Evolutionary conservation across 2,888 invertebrate genomes (phyloP).

Genomic region (Hermaeophaga mercurialis): DNA sequence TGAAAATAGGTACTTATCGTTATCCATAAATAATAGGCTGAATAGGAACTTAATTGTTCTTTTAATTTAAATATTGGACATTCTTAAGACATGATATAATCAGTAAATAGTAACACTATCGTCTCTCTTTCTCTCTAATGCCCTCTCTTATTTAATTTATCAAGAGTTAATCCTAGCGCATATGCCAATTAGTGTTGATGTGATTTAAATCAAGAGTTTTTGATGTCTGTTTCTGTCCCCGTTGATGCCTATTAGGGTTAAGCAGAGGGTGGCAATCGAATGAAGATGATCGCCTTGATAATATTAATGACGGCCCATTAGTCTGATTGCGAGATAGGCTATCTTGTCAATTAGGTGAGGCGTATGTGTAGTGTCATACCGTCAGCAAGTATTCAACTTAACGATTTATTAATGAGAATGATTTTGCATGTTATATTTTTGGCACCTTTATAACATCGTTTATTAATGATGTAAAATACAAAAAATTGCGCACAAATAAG

Average conservation of each 20-base stretch:
- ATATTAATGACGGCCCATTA: constrained; percentile 49
- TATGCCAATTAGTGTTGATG: constrained; percentile 43
- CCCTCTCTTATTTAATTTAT: constrained; percentile 31
- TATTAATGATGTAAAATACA: no score
- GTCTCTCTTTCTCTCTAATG: neutral
- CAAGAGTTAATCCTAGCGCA: constrained; percentile 35
- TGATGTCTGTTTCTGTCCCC: constrained; percentile 40
- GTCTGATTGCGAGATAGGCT: constrained; percentile 40
- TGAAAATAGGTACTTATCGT: no score
- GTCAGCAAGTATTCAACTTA: neutral
- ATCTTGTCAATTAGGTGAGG: constrained; percentile 24
- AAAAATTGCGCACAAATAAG: no score
- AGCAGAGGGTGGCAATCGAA: constrained; percentile 48
- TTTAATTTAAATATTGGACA: no score
- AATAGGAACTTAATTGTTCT: no score
- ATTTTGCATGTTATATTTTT: no score
- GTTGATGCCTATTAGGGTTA: constrained; percentile 40
- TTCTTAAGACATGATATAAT: neutral
- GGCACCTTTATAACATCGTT: no score
- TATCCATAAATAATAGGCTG: no score
- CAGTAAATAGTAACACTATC: neutral
- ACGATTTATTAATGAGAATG: neutral
- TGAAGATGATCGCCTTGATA: constrained; percentile 45
- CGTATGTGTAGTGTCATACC: neutral
- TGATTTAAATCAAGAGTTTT: constrained; percentile 45